These are phyloP conservation scores for Reticulitermes speratus DNA, from an alignment of 1,140 invertebrate genomes.

Conservation along the genomic window DNA sequence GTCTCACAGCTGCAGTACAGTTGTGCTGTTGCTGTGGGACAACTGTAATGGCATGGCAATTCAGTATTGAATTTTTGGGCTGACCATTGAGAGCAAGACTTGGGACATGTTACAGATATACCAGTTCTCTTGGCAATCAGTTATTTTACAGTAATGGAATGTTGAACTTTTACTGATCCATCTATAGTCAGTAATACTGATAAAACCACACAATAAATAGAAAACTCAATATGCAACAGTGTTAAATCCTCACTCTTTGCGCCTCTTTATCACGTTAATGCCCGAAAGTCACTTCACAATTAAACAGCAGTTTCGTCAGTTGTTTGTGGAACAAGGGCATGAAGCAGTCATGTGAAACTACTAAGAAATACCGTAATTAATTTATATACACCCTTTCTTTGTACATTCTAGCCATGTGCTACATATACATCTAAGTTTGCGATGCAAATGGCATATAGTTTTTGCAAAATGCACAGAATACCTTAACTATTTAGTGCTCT, in stretches of 20 bases:
- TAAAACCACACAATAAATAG: background rate
- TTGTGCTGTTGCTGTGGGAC: too few species aligned
- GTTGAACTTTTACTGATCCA: background rate
- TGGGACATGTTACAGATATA: too few species aligned
- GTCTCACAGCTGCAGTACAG: too few species aligned
- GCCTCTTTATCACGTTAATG: background rate
- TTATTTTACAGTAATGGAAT: background rate
- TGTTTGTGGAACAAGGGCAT: background rate
- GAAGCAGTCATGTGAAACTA: too few species aligned
- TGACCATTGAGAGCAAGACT: too few species aligned
- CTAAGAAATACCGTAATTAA: too few species aligned
- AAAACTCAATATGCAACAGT: background rate
- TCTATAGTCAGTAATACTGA: background rate
- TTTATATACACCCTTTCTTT: too few species aligned
- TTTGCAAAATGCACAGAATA: conserved; percentile 8
- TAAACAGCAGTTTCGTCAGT: background rate
- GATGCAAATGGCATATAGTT: background rate
- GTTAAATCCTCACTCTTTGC: background rate
- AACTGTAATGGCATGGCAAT: too few species aligned
- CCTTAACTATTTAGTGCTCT: background rate
- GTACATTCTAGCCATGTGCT: too few species aligned
- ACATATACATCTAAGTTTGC: too few species aligned
- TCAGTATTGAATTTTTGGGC: too few species aligned
- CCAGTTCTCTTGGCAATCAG: too few species aligned
- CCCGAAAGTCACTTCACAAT: background rate